phyloP scores from a whole-genome alignment of 2,888 invertebrate species.

The Lasius platythorax region DNA sequence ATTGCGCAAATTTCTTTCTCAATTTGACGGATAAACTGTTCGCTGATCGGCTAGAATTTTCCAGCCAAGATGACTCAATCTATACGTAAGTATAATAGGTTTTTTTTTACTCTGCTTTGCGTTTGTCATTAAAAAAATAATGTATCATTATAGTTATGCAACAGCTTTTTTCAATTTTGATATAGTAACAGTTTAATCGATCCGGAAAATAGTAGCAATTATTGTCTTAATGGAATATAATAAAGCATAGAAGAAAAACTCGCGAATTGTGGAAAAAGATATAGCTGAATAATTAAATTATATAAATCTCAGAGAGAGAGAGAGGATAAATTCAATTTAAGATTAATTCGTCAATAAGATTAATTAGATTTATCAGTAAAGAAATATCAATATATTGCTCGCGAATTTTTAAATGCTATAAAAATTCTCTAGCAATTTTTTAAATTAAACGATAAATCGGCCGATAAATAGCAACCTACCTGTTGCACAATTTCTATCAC shows the following conservation, averaged over 20 bases:
- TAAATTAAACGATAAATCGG: neutral
- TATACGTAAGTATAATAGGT: neutral
- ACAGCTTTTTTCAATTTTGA: neutral
- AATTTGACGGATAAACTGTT: neutral
- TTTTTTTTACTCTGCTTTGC: neutral
- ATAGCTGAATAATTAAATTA: neutral
- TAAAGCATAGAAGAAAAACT: neutral
- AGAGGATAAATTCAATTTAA: neutral
- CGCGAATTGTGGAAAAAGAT: neutral
- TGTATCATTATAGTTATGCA: neutral
- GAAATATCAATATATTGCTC: neutral
- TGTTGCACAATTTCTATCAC: neutral
- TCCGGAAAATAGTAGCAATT: neutral
- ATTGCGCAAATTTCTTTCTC: neutral
- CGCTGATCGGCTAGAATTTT: neutral
- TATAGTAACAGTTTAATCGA: neutral
- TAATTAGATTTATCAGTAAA: neutral
- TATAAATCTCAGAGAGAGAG: neutral
- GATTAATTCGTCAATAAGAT: neutral
- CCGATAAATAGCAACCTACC: neutral
- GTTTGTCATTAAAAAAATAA: neutral
- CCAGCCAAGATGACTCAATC: neutral
- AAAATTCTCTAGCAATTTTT: neutral
- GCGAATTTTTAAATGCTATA: neutral
- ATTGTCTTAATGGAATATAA: neutral